Evolutionary conservation across 2,113 vertebrate species (phyloP).

Genomic region (Nerophis lumbriciformis): DNA sequence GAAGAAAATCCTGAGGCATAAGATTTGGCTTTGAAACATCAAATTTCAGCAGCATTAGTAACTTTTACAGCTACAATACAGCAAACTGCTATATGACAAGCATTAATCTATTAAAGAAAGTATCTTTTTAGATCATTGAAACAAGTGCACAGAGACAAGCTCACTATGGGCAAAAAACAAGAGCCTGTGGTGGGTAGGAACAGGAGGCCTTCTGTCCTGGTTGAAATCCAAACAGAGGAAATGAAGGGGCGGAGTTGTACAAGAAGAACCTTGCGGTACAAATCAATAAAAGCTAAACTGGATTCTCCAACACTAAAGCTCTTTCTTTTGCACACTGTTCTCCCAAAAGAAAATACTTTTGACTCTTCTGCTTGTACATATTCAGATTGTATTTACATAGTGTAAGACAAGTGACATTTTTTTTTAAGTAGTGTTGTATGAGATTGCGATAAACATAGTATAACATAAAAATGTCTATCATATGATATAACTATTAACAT

Average conservation of each 20-base stretch:
- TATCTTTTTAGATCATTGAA: neutral
- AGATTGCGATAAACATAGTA: too few relatives aligned
- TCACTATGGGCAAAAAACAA: neutral
- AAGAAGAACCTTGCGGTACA: conserved; percentile 4
- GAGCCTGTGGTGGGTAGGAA: neutral
- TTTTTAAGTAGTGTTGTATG: too few relatives aligned
- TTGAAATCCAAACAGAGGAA: conserved; percentile 4
- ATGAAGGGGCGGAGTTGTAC: conserved; percentile 1
- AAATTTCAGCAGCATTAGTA: too few relatives aligned
- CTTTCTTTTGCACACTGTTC: neutral
- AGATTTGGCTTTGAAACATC: too few relatives aligned
- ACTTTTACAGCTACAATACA: too few relatives aligned
- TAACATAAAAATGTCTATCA: too few relatives aligned
- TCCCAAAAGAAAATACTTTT: too few relatives aligned
- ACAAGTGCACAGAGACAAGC: neutral
- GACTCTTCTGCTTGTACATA: neutral
- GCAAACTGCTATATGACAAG: too few relatives aligned
- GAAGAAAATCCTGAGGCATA: too few relatives aligned
- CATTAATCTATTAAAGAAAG: too few relatives aligned
- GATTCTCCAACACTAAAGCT: neutral
- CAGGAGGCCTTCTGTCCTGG: conserved; percentile 3
- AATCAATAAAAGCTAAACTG: conserved; percentile 5
- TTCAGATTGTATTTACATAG: neutral
- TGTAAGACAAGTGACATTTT: too few relatives aligned
- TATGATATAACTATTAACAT: too few relatives aligned